Evolutionary conservation across 2,797 vertebrate genomes (phyloP).

Genomic region (Hirundo rustica): DNA sequence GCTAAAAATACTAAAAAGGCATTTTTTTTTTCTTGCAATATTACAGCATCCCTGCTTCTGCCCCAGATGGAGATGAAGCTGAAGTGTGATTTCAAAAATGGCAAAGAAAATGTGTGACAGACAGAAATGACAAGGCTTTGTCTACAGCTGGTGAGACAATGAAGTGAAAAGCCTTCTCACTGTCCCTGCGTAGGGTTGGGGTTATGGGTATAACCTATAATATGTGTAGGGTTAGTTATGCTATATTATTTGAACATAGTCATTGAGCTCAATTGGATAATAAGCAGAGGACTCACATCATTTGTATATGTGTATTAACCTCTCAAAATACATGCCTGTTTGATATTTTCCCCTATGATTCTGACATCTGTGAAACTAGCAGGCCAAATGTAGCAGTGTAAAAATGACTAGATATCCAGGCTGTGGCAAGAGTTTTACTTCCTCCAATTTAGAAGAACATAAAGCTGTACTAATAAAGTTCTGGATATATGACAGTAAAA

Average conservation of each 20-base stretch:
- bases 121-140: conserved; percentile 73
- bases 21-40: not conserved
- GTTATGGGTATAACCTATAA: not conserved
- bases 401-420: not conserved
- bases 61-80: conserved; percentile 65
- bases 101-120: conserved; percentile 68
- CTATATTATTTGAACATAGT: not conserved
- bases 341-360: not conserved
- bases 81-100: conserved; percentile 69
- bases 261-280: not conserved
- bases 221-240: conserved; percentile 6
- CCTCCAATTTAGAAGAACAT: not conserved
- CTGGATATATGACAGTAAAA: not conserved
- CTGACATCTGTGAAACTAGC: not conserved
- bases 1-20: not conserved
- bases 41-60: not conserved
- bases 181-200: conserved; percentile 18
- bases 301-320: not conserved
- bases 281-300: not conserved
- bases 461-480: not conserved
- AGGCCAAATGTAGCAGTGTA: not conserved
- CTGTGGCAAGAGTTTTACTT: not conserved
- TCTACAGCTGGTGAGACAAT: conserved; percentile 66
- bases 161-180: conserved; percentile 65
- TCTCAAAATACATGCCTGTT: not conserved